Evolutionary conservation across 2,113 vertebrate genomes (phyloP).

Genomic region (Oryzias curvinotus): DNA sequence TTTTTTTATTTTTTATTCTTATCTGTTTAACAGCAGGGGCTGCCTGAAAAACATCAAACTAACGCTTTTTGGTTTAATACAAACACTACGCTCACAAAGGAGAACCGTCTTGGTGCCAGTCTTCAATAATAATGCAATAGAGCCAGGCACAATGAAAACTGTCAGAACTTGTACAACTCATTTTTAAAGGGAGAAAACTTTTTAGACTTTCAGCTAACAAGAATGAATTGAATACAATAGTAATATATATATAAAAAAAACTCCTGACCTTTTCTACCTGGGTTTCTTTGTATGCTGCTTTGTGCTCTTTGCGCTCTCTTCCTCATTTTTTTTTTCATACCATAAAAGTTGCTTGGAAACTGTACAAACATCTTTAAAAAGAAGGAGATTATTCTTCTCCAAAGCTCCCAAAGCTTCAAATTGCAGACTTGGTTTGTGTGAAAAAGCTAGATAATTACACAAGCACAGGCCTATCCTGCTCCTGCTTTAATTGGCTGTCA

Average conservation of each 20-base stretch:
- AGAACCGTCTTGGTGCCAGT: not conserved
- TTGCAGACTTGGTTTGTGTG: constrained; percentile 32
- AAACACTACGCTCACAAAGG: not conserved
- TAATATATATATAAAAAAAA: constrained; percentile 8
- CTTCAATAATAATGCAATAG: constrained; percentile 8
- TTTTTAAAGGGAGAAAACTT: constrained; percentile 1
- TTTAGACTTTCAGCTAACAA: constrained; percentile 13
- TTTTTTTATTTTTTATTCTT: constrained; percentile 18
- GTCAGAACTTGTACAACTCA: not conserved
- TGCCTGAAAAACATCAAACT: constrained; percentile 23
- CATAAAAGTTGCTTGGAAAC: constrained; percentile 65
- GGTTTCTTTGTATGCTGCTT: constrained; percentile 22
- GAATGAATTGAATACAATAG: not conserved
- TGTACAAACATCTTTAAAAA: constrained; percentile 60
- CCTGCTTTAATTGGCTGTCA: constrained; percentile 66
- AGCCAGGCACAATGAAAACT: constrained; percentile 8
- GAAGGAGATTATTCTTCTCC: constrained; percentile 61
- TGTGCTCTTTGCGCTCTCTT: constrained; percentile 17
- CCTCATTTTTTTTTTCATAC: constrained; percentile 13
- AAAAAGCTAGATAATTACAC: constrained; percentile 69
- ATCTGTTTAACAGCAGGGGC: constrained; percentile 3
- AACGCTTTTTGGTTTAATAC: not conserved
- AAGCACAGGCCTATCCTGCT: constrained; percentile 39
- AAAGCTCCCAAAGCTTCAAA: constrained; percentile 56
- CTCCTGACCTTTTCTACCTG: constrained; percentile 45